Base-by-base conservation (phyloP, 2,797 vertebrate species). In the Pangasius macronema region DNA sequence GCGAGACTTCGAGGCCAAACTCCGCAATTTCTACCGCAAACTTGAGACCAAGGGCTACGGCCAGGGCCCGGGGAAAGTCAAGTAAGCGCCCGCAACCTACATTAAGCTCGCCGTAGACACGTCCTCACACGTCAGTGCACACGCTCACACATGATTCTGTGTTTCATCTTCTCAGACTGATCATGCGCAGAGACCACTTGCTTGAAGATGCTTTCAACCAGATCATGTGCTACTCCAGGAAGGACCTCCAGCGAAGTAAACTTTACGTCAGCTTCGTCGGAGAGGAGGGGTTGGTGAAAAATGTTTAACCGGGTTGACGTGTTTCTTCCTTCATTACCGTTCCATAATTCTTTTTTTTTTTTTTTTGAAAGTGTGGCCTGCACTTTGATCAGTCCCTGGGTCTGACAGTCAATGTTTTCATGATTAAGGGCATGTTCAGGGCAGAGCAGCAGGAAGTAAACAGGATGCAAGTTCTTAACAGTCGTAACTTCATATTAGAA, bases 151-250 rank as follows among this genome's bases (percentile, higher is more conserved):
- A 7, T 9, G 57, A 53, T 24, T 22, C 49, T 65, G 9, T 51
- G 20, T 85, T 22, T 75, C 30, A 22, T 85, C 27, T 84, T 85
- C 27, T 84, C 94, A 99, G 98, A 92, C 95, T 99, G 93, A 97
- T 99, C 91, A 99, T 99, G 93, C 96, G 98, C 90, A 96, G 98
- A 94, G 98, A 99, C 90, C 98, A 99, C 93, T 95, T 99, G 89
- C 94, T 99, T 86, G 98, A 99, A 94, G 98, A 99, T 86, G 98
- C 98, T 91, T 99, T 99, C 87, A 99, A 99, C 93, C 98, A 99
- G 95, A 98, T 99, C 91, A 99, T 99, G 98, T 98, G 97, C 90
- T 99, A 99, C 91, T 99, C 98, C 83, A 97, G 98, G 83, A 99
- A 99, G 94, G 98, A 99, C 91, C 94, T 99, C 63, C 98, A 99